Base-by-base conservation (phyloP, 2,888 invertebrate genomes). In the Blomia tropicalis region DNA sequence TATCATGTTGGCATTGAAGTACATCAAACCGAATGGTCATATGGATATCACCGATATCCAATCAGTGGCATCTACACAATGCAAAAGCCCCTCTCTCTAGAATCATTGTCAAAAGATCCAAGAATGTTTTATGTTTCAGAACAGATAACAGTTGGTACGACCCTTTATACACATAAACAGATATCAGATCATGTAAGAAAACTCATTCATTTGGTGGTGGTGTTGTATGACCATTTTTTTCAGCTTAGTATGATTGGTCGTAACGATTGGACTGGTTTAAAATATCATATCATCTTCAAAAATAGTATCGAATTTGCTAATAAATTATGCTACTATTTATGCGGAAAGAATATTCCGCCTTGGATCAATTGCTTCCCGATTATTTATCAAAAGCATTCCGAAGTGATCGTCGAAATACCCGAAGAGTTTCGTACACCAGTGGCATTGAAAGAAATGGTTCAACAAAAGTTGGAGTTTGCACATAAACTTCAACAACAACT, bases 1-100 rank as follows among this genome's bases (percentile, higher is more conserved):
- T 54, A 54, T 19, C 54, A 54, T 54, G 17, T 19, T 14, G 54
- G 54, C 19, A n/a, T 31, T 19, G 29, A 56, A 56, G 56, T 31
- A n/a, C 29, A 56, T 25, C 30, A 11, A 14, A 3, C 14, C 3
- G 56, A 56, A 36, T 56, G 54, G 54, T 5, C 54, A 14, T 54
- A 54, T 31, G 54, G 54, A 14, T 5, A 5, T 31, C 25, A 54
- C n/a, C 54, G 7, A 27, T 31, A 14, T 7, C 30, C 11, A 25
- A 19, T 27, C 11, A 19, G 22, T 7, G 25, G 54, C 5, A 54
- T 54, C 4, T 54, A 19, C n/a, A 5, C 5, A 5, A 54, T 54
- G 54, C 4, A 23, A 11, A 4, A 23, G 11, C 54, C 54, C 4
- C 11, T 4, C 4, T 7, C 5, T 31, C 11, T 54, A 19, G 19